Conservation (phyloP, 2,797 vertebrate genomes). For the Gobionotothen gibberifrons region DNA sequence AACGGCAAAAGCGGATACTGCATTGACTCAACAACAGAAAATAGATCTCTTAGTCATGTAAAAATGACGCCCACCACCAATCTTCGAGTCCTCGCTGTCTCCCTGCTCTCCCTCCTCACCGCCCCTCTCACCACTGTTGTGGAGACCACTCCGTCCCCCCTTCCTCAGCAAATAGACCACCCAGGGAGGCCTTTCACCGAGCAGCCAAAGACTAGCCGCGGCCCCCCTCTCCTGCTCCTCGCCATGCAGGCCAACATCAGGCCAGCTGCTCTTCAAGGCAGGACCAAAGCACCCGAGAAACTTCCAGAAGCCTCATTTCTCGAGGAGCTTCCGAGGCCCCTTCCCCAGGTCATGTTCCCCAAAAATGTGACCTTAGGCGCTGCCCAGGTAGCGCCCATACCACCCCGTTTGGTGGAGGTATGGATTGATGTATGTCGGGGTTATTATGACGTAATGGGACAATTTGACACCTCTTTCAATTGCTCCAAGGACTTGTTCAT, state of each 20-base stretch:
- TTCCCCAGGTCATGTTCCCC: constrained; percentile 86
- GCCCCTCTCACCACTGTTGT: constrained; percentile 73
- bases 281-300: constrained; percentile 55
- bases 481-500: constrained; percentile 92
- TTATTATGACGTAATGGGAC: constrained; percentile 95
- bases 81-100: constrained; percentile 81
- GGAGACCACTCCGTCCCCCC: constrained; percentile 72
- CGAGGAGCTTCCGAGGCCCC: constrained; percentile 79
- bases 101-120: constrained; percentile 81
- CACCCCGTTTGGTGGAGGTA: constrained; percentile 73
- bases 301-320: constrained; percentile 60
- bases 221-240: constrained; percentile 67
- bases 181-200: constrained; percentile 61
- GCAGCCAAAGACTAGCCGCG: constrained; percentile 64
- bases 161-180: constrained; percentile 62
- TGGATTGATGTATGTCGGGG: constrained; percentile 89
- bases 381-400: constrained; percentile 76
- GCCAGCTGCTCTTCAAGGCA: constrained; percentile 68
- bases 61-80: constrained; percentile 87
- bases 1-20: constrained; percentile 74
- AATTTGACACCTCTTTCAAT: constrained; percentile 92
- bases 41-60: constrained; percentile 86
- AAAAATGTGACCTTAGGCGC: constrained; percentile 82
- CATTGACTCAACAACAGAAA: constrained; percentile 84
- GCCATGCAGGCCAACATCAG: constrained; percentile 65